Conservation (phyloP, 2,888 invertebrate genomes). For the Phengaris alcon region DNA sequence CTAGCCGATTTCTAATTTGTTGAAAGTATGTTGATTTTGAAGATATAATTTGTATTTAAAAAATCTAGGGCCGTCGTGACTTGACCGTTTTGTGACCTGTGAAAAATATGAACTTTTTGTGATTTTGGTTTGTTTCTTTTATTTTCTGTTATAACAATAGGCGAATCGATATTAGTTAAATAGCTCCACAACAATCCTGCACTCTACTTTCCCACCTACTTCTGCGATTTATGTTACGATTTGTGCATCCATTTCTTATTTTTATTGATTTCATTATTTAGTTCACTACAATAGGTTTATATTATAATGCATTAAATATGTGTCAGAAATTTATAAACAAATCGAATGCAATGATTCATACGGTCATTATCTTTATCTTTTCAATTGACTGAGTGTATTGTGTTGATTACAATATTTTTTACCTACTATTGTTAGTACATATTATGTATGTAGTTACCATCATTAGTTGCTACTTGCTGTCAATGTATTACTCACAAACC, state of each 20-base stretch:
- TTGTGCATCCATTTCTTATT: neutral
- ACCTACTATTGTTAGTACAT: neutral
- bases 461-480: too few species aligned
- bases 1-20: conserved; percentile 2
- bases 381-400: neutral
- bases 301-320: neutral
- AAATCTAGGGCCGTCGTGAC: conserved; percentile 9
- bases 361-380: neutral
- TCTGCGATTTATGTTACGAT: neutral
- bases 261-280: neutral
- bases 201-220: neutral
- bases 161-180: neutral
- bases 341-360: conserved; percentile 3
- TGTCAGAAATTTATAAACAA: neutral
- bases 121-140: conserved; percentile 29
- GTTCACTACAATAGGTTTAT: neutral
- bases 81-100: conserved; percentile 30
- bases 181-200: neutral
- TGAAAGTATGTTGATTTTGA: conserved; percentile 7
- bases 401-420: neutral
- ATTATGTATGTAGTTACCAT: neutral
- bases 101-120: conserved; percentile 28
- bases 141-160: conserved; percentile 1
- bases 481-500: neutral
- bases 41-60: neutral